These are phyloP conservation scores for Sebastes hopkinsi DNA, from an alignment of 2,797 vertebrate genomes.

Conservation along the genomic window DNA sequence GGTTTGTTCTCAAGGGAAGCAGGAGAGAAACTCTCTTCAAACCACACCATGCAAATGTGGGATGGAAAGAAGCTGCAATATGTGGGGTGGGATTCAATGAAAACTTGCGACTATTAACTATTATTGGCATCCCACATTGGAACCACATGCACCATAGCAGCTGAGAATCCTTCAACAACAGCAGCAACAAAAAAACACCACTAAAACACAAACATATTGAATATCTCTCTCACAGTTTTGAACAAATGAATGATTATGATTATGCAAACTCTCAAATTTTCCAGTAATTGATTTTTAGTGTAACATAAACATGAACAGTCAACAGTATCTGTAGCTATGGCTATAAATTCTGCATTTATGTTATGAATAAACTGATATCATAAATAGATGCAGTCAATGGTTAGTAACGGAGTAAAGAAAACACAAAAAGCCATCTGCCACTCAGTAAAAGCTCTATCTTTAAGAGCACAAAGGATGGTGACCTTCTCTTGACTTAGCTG, in stretches of 20 bases:
- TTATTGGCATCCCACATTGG: conserved; percentile 47
- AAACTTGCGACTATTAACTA: conserved; percentile 40
- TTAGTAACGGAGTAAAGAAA: conserved; percentile 19
- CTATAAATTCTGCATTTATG: neutral
- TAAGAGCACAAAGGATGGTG: conserved; percentile 19
- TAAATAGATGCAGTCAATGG: neutral
- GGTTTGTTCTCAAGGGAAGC: conserved; percentile 50
- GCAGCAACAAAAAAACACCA: neutral
- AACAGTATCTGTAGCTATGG: neutral
- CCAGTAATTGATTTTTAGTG: neutral
- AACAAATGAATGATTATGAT: conserved; percentile 8
- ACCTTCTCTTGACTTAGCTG: conserved; percentile 36
- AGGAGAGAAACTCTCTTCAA: conserved; percentile 40
- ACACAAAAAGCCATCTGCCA: conserved; percentile 11
- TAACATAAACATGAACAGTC: neutral
- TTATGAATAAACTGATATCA: neutral
- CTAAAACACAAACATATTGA: neutral
- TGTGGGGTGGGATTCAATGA: conserved; percentile 19
- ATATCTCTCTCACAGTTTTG: neutral
- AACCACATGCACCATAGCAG: conserved; percentile 17
- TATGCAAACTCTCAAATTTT: neutral
- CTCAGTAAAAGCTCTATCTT: conserved; percentile 25
- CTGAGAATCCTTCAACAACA: conserved; percentile 6
- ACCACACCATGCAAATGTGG: conserved; percentile 47
- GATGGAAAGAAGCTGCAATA: conserved; percentile 35